Evolutionary conservation across 2,888 invertebrate species (phyloP).

Genomic region (Laothoe populi): DNA sequence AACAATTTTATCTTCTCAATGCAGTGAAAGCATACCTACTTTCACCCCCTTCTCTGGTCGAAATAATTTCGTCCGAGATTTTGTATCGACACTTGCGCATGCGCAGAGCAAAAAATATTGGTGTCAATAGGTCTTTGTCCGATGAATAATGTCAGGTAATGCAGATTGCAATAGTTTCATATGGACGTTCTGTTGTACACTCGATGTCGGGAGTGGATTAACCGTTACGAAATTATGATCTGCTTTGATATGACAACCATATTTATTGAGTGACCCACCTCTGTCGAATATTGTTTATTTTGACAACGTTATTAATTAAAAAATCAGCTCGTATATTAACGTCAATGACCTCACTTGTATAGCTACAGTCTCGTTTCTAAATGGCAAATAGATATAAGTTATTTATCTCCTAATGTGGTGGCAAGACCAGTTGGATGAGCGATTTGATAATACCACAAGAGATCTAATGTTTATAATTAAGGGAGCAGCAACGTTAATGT

Average conservation of each 20-base stretch:
- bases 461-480: not conserved
- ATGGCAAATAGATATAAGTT: slow-evolving; percentile 4
- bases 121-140: slow-evolving; percentile 70
- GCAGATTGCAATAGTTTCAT: slow-evolving; percentile 46
- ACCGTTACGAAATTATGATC: slow-evolving; percentile 42
- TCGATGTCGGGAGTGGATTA: slow-evolving; percentile 42
- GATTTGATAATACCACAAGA: not conserved
- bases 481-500: not conserved
- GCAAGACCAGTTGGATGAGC: slow-evolving; percentile 1
- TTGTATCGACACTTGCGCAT: slow-evolving; percentile 68
- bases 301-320: slow-evolving; percentile 1
- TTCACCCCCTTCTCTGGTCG: slow-evolving; percentile 57
- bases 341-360: slow-evolving; percentile 16
- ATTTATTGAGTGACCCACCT: slow-evolving; percentile 32
- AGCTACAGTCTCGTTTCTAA: not conserved
- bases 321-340: not conserved
- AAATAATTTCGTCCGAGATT: slow-evolving; percentile 68
- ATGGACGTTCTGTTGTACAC: slow-evolving; percentile 38
- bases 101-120: slow-evolving; percentile 65
- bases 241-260: slow-evolving; percentile 29
- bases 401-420: slow-evolving; percentile 1
- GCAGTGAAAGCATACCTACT: slow-evolving; percentile 75
- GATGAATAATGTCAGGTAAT: slow-evolving; percentile 56
- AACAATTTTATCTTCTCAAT: slow-evolving; percentile 53
- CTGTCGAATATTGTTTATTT: slow-evolving; percentile 16